Base-by-base conservation (phyloP, 1,140 invertebrate species). In the Idris sp. region DNA sequence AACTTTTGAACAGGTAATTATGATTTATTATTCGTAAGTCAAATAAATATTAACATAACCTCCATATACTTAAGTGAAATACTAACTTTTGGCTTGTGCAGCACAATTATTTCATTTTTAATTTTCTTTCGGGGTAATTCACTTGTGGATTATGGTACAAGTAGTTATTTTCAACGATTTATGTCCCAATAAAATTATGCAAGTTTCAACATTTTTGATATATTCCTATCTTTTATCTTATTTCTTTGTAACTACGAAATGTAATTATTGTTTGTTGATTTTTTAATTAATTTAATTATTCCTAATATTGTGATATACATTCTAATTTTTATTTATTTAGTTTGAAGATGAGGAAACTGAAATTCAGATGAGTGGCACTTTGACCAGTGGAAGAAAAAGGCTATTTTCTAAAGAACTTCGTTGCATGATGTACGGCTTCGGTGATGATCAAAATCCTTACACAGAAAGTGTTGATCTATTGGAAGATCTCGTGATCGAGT, bases 391-490 rank as follows among this genome's bases (percentile, higher is more conserved):
- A 10, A 88, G 94, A 14, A 96, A 96, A 87, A 88, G 95, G 41
- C 82, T 96, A 0, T 97, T 97, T 74, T 96, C 94, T 25, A 96
- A 97, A 84, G 95, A 97, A 87, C 86, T 99, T 31, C 90, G 97
- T 26, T 98, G 97, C 80, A 99, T 99, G 98, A 99, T 99, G 96
- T 99, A 98, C 87, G 98, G 98, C 0, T 99, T 99, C 90, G 98
- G 98, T n/a, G 98, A 99, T 88, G 97, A 99, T 86, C 94, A 97
- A 84, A 99, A 99, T 90, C 98, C 98, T 0, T 99, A 98, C 80
- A 99, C 98, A 15, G 98, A 99, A 89, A 98, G 97, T 84, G 97
- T 99, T 0, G 98, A 99, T 83, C 90, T 99, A 30, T 89, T 99
- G 8, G 98, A 99, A 89, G 97, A 99, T 89, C 87, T 99, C 16